Evolutionary conservation across 2,888 invertebrate genomes (phyloP), one percentile per base, ranked within the genome.

Genomic region (Melinaea menophilus): DNA sequence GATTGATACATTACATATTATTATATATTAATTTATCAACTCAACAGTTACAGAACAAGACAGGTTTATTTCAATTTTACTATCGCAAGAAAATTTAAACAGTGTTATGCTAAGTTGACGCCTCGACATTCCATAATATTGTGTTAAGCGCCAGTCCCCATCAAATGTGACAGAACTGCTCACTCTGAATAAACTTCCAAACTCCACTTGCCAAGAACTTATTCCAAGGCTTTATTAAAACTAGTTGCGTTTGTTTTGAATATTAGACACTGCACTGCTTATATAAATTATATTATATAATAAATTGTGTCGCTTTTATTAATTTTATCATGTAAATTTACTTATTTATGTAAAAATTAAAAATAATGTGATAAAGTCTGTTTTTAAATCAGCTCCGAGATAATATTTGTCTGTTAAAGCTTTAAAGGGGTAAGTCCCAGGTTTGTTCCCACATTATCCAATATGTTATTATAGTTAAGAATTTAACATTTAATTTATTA

Each of bases 91-190:
- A 22, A 83, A 81, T 78, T 84, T 83, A 78, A 81, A 80, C 81
- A 79, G 76, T 79, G 80, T 83, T 85, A 81, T 85, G 81, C 78
- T 79, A 84, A 82, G 79, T 83, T 81, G 81, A 85, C 82, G 81
- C 80, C 80, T 77, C 75, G 76, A 78, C 75, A 75, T 80, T 79
- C 77, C 84, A 84, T 83, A 86, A 86, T 86, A 86, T 86, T 86
- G 80, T 82, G 82, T 82, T 84, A 86, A 81, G 81, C 81, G 77
- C 74, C 72, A 76, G 80, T 81, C 79, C 73, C 79, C 74, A 77
- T 80, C 77, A 80, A 84, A 84, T 81, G 81, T 84, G 85, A 81
- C 85, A 81, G 79, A 80, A 82, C 78, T 83, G 81, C 72, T 74
- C 77, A 73, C 76, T 79, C 80, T 81, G 81, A 80, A 85, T 82